phyloP scores from a whole-genome alignment of 2,888 invertebrate genomes.

The Drosophila subsilvestris region DNA sequence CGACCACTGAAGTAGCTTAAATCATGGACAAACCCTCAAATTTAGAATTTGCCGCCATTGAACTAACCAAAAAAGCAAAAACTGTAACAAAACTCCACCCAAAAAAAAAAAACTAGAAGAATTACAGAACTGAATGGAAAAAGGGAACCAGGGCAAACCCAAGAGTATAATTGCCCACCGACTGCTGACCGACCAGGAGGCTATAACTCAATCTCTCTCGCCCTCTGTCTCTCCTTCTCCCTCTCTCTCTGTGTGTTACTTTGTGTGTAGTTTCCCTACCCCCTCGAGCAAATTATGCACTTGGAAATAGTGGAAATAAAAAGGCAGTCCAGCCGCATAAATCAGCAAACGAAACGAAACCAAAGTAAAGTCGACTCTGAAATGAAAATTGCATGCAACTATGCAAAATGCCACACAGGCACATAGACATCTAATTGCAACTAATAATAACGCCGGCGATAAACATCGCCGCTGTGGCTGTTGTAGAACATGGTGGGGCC shows the following conservation, averaged over 20 bases:
- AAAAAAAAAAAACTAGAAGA: no score
- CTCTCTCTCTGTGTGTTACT: not conserved
- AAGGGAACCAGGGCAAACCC: constrained; percentile 41
- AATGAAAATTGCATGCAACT: constrained; percentile 45
- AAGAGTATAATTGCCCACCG: constrained; percentile 38
- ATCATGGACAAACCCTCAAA: constrained; percentile 33
- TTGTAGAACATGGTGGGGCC: constrained; percentile 52
- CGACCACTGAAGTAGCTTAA: constrained; percentile 21
- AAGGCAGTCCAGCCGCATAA: constrained; percentile 51
- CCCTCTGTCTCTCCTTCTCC: not conserved
- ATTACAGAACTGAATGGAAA: constrained; percentile 40
- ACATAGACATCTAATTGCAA: constrained; percentile 76
- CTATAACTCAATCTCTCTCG: constrained; percentile 36
- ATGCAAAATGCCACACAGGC: constrained; percentile 60
- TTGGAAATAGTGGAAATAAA: constrained; percentile 23
- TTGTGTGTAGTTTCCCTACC: not conserved
- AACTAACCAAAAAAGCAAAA: constrained; percentile 14
- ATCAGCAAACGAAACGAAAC: constrained; percentile 51
- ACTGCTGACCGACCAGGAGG: constrained; percentile 25
- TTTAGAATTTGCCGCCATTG: constrained; percentile 46
- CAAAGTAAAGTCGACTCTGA: constrained; percentile 7
- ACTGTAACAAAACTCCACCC: constrained; percentile 27
- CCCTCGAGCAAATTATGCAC: constrained; percentile 35
- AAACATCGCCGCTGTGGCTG: constrained; percentile 53
- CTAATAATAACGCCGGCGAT: constrained; percentile 76